phyloP scores from a whole-genome alignment of 1,140 invertebrate genomes.

The Calosoma granatense region DNA sequence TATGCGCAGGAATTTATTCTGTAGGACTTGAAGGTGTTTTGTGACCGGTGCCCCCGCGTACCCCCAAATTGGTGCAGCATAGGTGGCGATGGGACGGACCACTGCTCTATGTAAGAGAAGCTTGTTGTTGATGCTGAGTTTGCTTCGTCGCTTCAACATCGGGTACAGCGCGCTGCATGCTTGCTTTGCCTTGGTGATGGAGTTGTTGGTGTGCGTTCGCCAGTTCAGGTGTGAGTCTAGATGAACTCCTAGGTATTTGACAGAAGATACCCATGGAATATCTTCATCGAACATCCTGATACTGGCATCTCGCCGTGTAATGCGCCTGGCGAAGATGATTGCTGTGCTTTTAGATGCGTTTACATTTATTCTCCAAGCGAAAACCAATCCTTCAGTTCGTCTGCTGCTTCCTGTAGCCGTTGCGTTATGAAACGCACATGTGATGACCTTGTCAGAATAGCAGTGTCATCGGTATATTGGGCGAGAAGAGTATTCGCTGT shows the following conservation, averaged over 20 bases:
- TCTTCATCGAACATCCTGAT: not conserved
- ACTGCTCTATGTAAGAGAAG: constrained; percentile 17
- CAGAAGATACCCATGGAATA: constrained; percentile 9
- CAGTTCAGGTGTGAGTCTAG: constrained; percentile 16
- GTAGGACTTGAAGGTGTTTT: constrained; percentile 20
- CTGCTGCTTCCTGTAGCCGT: constrained; percentile 6
- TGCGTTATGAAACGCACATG: not conserved
- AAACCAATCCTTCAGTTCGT: constrained; percentile 12
- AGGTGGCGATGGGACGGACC: constrained; percentile 17
- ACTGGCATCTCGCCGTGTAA: not conserved
- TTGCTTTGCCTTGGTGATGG: not conserved
- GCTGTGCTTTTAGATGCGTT: constrained; percentile 11
- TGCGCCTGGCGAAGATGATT: not conserved
- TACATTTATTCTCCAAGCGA: constrained; percentile 5
- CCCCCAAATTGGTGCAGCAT: constrained; percentile 18
- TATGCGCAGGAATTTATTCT: constrained; percentile 24
- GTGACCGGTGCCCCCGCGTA: constrained; percentile 12
- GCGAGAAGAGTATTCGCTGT: constrained; percentile 3
- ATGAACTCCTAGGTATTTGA: constrained; percentile 17
- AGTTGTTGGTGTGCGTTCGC: constrained; percentile 13
- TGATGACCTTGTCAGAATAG: not conserved
- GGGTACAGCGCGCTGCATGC: constrained; percentile 15
- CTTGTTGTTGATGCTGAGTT: constrained; percentile 20
- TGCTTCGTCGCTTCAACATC: constrained; percentile 15
- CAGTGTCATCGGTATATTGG: not conserved